Base-by-base conservation (phyloP, 2,797 vertebrate genomes). In the Hapalemur alaotrensis region DNA sequence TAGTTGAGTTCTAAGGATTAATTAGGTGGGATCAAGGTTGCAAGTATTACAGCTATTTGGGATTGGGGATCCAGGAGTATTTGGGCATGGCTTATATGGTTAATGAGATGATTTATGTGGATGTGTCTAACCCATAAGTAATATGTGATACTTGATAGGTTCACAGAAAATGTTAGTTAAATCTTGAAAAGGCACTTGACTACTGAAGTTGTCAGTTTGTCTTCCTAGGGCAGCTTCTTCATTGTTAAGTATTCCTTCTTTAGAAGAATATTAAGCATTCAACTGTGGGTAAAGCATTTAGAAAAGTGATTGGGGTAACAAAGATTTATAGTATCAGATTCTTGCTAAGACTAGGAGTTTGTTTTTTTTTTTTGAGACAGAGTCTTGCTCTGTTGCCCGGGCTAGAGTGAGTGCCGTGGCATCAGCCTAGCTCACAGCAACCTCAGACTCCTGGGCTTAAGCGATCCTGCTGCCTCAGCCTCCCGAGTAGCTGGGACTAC, bases 191-290 rank as follows among this genome's bases (percentile, higher is more conserved):
- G 43, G 12, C 80, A 41, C 43, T 73, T 72, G 67, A 92, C 41
- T 79, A 69, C 22, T 75, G 28, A 78, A 17, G 15, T 67, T 95
- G 46, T 95, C 75, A 61, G 70, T 82, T 95, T 93, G 88, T 89
- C 73, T 89, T 84, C 52, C 54, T 57, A 41, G n/a, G 81, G 69
- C 67, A 73, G 30, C 59, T 78, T 81, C 32, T 18, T 90, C 35
- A 61, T 70, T 52, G n/a, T 67, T 91, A 43, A 50, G 8, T 82
- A 30, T 81, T 75, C 41, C 13, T 76, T 84, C 79, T 85, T 76
- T 72, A 75, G 63, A 83, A 85, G 14, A 85, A 38, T 79, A 65
- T 72, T 89, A 76, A 91, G 43, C 41, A 46, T 78, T 90, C 82
- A 91, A 70, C 18, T 89, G 20, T 78, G 69, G 4, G 41, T 59